Base-by-base conservation (phyloP, 2,888 invertebrate species). In the Timema podura region DNA sequence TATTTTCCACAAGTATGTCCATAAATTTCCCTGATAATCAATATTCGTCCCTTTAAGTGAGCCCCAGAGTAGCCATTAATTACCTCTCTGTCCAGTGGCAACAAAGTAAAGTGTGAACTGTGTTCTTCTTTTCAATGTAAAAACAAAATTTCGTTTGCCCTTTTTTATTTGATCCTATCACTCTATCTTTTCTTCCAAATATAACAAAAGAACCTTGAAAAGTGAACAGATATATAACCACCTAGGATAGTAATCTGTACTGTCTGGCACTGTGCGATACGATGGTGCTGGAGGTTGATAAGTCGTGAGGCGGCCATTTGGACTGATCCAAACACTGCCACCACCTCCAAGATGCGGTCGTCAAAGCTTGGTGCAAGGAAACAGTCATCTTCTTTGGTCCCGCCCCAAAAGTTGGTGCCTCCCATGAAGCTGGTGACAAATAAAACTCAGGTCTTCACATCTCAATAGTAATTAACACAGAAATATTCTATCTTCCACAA, bases 351-450 rank as follows among this genome's bases (percentile, higher is more conserved):
- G 72, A 98, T 91, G 70, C 94, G 90, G 82, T 98, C 98, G 81
- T 98, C 98, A 79, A 98, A 96, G 13, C 95, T 93, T 5, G 97
- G 97, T 0, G 95, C 91, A 15, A 95, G 83, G 79, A 98, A 98
- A 67, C 93, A 86, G 78, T 96, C 96, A 76, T 95, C 95, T 76
- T 92, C 94, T 78, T 95, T 92, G 5, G 90, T 91, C 6, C 94
- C 94, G 67, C 98, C 98, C 98, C 98, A 98, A 81, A 98, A 98
- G 82, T 98, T 98, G 48, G 96, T 96, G 64, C 98, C 98, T 6
- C 98, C 98, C 92, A 97, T 96, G 81, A 98, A 98, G 77, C 96
- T 96, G 73, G 79, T 84, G 61, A 10, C 61, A 61, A 9, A 57
- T 9, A 61, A 30, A 30, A 30, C 30, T 30, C 30, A 61, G 61